Base-by-base conservation (phyloP, 1,140 invertebrate genomes). In the Drosophila mayri region DNA sequence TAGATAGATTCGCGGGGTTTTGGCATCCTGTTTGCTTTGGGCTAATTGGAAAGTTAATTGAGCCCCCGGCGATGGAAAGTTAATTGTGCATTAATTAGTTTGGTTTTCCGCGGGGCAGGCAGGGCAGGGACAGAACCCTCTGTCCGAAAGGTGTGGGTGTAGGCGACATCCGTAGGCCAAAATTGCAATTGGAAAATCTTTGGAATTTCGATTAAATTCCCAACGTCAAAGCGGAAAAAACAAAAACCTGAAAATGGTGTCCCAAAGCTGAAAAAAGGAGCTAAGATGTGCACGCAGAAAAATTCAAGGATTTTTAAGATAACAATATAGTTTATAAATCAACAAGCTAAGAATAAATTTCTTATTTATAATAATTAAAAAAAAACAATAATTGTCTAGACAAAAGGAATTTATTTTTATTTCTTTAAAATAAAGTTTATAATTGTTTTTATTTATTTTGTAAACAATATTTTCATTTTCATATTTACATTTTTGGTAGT, bases 191-290 rank as follows among this genome's bases (percentile, higher is more conserved):
- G 76, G 37, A 59, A 64, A 59, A 67, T 81, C 59, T 55, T 28
- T 50, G 79, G 79, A 82, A 81, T 81, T 81, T 81, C 76, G 67
- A 81, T 81, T 64, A 82, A 81, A 81, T 82, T 82, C 79, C 43
- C 43, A 20, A 72, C 30, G 68, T 72, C 68, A 72, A 71, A 22
- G 66, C 37, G 14, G 12, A 49, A 40, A 30, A 72, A 49, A 72
- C 22, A 20, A 41, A 41, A 60, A 43, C 52, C 58, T 37, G 66
- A 49, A 72, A 28, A 50, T 72, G 20, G n/a, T 72, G 37, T 72
- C 30, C 66, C 30, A 50, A 59, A 20, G 5, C 22, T 37, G 9
- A 40, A 55, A 55, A 16, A 25, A 30, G 6, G 32, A 58, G 66
- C 3, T 1, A 50, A 3, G n/a, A 4, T 4, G 18, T 57, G 37